Evolutionary conservation across 2,797 vertebrate species (phyloP).

Genomic region (Buphagus erythrorhynchus): DNA sequence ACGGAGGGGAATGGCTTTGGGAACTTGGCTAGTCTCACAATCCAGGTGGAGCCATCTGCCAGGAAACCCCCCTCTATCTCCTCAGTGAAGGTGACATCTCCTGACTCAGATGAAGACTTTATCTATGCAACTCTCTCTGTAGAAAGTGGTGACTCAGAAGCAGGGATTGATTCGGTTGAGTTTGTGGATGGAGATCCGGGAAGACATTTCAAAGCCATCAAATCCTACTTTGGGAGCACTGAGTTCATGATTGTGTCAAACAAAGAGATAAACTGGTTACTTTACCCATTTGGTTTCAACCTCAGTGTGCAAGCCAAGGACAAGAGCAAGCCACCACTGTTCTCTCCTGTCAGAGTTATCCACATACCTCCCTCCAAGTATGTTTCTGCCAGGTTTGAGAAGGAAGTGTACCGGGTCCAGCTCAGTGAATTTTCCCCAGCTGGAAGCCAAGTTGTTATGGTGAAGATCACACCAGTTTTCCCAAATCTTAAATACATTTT

Average conservation of each 20-base stretch:
- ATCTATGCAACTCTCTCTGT: constrained; percentile 82
- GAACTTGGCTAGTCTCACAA: constrained; percentile 84
- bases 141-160: constrained; percentile 77
- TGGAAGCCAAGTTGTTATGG: constrained; percentile 85
- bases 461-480: constrained; percentile 74
- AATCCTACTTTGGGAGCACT: constrained; percentile 78
- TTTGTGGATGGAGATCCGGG: constrained; percentile 88
- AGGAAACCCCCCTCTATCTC: constrained; percentile 78
- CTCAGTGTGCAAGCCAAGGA: constrained; percentile 92
- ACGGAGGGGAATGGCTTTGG: constrained; percentile 88
- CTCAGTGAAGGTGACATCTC: constrained; percentile 50
- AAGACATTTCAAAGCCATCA: constrained; percentile 87
- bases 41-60: constrained; percentile 83
- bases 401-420: constrained; percentile 82
- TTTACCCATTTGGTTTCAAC: constrained; percentile 88
- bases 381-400: constrained; percentile 82
- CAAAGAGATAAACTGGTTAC: constrained; percentile 87
- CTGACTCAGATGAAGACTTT: constrained; percentile 65
- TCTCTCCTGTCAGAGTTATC: constrained; percentile 81
- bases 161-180: constrained; percentile 79
- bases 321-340: constrained; percentile 77
- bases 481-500: constrained; percentile 85
- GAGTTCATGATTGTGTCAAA: constrained; percentile 89
- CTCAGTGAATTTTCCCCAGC: constrained; percentile 91
- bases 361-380: constrained; percentile 83